Evolutionary conservation across 1,140 invertebrate genomes (phyloP).

Genomic region (Drosophila bipectinata): DNA sequence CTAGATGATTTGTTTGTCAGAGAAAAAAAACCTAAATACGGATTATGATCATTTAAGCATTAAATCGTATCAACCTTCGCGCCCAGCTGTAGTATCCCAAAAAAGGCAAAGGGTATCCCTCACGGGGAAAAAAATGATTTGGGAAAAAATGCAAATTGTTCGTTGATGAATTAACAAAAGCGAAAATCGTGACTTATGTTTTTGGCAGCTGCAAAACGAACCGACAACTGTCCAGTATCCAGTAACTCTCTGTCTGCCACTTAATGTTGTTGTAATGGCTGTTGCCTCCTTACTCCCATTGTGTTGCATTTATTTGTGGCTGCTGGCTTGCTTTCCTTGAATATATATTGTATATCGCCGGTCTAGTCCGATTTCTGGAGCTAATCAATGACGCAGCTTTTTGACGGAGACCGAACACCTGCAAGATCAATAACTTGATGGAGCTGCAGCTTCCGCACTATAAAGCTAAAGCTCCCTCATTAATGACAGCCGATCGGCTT

Average conservation of each 20-base stretch:
- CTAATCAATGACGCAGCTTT: constrained; percentile 78
- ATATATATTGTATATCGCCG: not conserved
- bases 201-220: constrained; percentile 78
- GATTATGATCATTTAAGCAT: not conserved
- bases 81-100: constrained; percentile 2
- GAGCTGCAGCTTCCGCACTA: constrained; percentile 55
- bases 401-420: constrained; percentile 61
- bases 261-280: constrained; percentile 10
- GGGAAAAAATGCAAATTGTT: constrained; percentile 81
- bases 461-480: constrained; percentile 70
- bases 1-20: no score
- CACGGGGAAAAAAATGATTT: constrained; percentile 36
- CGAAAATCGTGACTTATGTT: constrained; percentile 83
- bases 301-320: constrained; percentile 3
- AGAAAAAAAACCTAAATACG: not conserved
- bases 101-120: constrained; percentile 28
- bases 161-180: constrained; percentile 83
- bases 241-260: constrained; percentile 25
- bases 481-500: constrained; percentile 45
- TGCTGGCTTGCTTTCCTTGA: constrained; percentile 19
- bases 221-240: constrained; percentile 57
- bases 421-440: constrained; percentile 42
- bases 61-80: not conserved
- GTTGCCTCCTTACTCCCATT: constrained; percentile 22
- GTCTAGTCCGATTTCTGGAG: constrained; percentile 63